Evolutionary conservation across 2,797 vertebrate species (phyloP), one percentile per base, ranked within the genome.

Genomic region (Natrix natrix): DNA sequence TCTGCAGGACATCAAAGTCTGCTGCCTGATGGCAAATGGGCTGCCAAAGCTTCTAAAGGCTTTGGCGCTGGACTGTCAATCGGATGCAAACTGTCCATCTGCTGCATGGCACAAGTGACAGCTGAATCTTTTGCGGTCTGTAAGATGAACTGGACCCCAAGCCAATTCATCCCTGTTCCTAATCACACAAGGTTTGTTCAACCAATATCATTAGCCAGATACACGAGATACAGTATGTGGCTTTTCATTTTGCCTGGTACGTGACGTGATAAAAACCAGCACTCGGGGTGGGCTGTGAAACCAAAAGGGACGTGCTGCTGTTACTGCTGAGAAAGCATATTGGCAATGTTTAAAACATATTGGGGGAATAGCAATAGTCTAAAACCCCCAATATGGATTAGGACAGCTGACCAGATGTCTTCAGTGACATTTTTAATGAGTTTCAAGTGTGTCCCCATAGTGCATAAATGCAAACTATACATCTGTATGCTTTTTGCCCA

Each of bases 21-120:
- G 97, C 97, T 98, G 98, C 97, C 98, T 97, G 98, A 98, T 98
- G 97, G 97, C 91, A 97, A 97, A 96, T 60, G 96, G 96, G 97
- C 97, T 98, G 98, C 98, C 98, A 98, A 98, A 97, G 97, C 98
- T 98, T 98, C 98, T 98, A 98, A 98, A 98, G 97, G 98, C 97
- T 97, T 98, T 98, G 98, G 98, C 98, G 97, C 96, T 96, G 94
- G 97, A 96, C 96, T 97, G 97, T 97, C 98, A 98, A 98, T 98
- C 96, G 96, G 97, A 98, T 98, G 97, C 98, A 98, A 98, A 98
- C 98, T 98, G 98, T 98, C 98, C 98, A 98, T 98, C 98, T 98
- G 98, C 98, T 96, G 97, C 97, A 98, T 98, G 97, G 98, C 98
- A 98, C 98, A 97, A 97, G 97, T 95, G 97, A 98, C 98, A 98